Conservation (phyloP, 1,140 invertebrate genomes). For the Venturia canescens region DNA sequence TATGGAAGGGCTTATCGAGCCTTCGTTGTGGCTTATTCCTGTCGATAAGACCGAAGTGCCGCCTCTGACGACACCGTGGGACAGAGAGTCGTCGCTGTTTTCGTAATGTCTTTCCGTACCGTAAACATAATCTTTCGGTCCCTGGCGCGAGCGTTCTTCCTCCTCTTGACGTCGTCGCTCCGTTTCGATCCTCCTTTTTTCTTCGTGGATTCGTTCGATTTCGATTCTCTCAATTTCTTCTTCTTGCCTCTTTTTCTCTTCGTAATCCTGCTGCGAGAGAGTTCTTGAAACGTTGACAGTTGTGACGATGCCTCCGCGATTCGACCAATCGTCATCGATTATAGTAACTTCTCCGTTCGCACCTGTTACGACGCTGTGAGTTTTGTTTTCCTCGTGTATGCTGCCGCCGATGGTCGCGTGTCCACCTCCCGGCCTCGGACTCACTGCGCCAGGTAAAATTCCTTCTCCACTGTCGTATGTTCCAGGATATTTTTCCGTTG, state of each 20-base stretch:
- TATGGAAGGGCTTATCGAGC: conserved; percentile 47
- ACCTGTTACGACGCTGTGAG: not conserved
- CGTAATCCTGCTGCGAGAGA: not conserved
- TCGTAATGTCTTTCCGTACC: conserved; percentile 56
- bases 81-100: not conserved
- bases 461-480: not conserved
- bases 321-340: conserved; percentile 28
- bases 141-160: conserved; percentile 43
- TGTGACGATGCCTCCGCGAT: not conserved
- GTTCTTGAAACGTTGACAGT: conserved; percentile 12
- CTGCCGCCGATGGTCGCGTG: not conserved
- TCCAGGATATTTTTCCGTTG: not conserved
- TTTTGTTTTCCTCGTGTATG: not conserved
- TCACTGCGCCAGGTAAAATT: not conserved
- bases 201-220: conserved; percentile 22
- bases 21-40: conserved; percentile 49
- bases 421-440: not conserved
- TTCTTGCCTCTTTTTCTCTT: conserved; percentile 50
- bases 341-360: not conserved
- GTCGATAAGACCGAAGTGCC: conserved; percentile 19
- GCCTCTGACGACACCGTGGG: conserved; percentile 46
- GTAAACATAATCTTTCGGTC: conserved; percentile 53
- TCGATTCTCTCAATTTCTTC: conserved; percentile 1
- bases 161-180: conserved; percentile 41
- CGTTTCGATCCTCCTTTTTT: conserved; percentile 8